These are phyloP conservation scores for Gambusia holbrooki DNA, from an alignment of 2,113 vertebrate species.

Conservation along the genomic window DNA sequence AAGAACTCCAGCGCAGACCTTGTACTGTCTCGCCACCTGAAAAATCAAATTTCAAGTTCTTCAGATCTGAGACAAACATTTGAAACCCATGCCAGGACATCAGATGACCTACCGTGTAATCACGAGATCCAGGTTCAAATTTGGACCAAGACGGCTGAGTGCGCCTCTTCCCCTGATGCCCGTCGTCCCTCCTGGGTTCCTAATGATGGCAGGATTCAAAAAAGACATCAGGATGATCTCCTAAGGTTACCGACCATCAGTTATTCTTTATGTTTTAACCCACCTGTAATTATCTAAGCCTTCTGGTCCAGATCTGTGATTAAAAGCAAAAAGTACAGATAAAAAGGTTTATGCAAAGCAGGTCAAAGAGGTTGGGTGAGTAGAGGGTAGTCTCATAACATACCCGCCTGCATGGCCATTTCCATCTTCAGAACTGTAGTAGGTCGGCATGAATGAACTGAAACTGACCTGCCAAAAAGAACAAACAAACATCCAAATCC, in stretches of 20 bases:
- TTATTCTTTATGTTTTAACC: constrained; percentile 1
- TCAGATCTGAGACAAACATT: background rate
- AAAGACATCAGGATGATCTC: constrained; percentile 15
- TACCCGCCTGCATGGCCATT: constrained; percentile 56
- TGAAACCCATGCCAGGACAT: background rate
- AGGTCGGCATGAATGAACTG: constrained; percentile 79
- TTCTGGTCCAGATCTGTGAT: constrained; percentile 58
- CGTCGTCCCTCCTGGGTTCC: constrained; percentile 92
- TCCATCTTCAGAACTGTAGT: constrained; percentile 61
- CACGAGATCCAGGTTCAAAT: constrained; percentile 83
- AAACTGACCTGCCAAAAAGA: constrained; percentile 83
- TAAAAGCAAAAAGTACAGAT: constrained; percentile 13
- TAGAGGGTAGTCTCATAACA: constrained; percentile 14
- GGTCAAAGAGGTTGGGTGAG: background rate
- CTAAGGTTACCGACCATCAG: background rate
- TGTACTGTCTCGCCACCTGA: constrained; percentile 56
- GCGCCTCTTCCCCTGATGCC: constrained; percentile 86
- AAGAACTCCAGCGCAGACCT: constrained; percentile 85
- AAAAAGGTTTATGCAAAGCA: background rate
- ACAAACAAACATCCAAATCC: background rate
- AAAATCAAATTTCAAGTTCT: constrained; percentile 8
- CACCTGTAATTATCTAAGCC: constrained; percentile 69
- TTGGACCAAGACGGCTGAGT: constrained; percentile 86
- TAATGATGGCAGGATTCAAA: constrained; percentile 55
- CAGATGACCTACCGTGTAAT: constrained; percentile 84